Conservation (phyloP, 2,888 invertebrate genomes). For the Drosophila fulvimacula region DNA sequence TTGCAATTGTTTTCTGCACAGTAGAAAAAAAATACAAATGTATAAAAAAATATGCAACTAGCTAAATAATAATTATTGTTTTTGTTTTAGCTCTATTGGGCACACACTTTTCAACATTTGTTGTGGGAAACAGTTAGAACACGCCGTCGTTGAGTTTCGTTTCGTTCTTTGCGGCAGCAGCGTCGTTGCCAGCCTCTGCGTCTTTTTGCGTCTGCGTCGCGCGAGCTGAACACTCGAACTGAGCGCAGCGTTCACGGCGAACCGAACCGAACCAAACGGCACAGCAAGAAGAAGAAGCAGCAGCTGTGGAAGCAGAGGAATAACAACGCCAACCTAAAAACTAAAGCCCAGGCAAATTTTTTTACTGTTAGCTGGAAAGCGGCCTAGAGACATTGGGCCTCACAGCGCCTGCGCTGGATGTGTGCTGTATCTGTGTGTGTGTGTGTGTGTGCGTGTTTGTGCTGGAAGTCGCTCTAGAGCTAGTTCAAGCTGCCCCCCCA, state of each 20-base stretch:
- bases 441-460: background rate
- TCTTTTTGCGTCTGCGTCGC: constrained; percentile 61
- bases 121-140: constrained; percentile 29
- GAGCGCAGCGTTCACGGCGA: constrained; percentile 34
- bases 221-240: constrained; percentile 77
- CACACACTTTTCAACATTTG: constrained; percentile 42
- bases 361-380: constrained; percentile 38
- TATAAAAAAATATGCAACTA: background rate
- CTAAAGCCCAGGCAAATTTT: constrained; percentile 38
- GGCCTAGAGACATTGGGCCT: constrained; percentile 31
- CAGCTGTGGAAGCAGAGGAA: constrained; percentile 3
- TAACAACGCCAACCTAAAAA: constrained; percentile 13
- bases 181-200: constrained; percentile 59
- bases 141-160: constrained; percentile 26
- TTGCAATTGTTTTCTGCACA: constrained; percentile 8
- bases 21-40: constrained; percentile 7
- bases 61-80: constrained; percentile 3
- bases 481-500: background rate
- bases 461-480: constrained; percentile 9
- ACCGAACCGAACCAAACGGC: constrained; percentile 9
- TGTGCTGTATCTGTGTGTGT: background rate
- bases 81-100: background rate
- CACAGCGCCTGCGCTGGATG: constrained; percentile 56
- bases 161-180: constrained; percentile 25
- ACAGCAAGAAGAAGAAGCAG: constrained; percentile 5